Percentiles rank a stretch among this genome's conserved stretches.
Conservation (phyloP, 2,113 vertebrate species). For the Suricata suricatta region DNA sequence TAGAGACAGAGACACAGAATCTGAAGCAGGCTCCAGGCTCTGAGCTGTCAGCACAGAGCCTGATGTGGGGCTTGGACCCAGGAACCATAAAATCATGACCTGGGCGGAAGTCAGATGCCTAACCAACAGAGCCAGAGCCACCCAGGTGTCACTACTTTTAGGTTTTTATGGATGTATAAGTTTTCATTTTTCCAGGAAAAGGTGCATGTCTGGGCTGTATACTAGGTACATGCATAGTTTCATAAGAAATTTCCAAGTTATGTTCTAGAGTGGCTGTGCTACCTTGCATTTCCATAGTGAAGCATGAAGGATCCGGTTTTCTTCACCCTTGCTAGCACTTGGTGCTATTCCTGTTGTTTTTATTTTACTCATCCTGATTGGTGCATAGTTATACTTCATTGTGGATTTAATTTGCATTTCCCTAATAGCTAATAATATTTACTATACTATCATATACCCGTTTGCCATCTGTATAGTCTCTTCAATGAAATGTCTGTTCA, state of each 20-base stretch:
- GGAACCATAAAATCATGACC: too few species aligned
- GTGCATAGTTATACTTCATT: background rate
- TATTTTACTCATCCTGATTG: background rate
- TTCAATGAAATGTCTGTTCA: background rate
- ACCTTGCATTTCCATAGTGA: background rate
- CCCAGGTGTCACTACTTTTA: background rate
- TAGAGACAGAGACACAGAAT: too few species aligned
- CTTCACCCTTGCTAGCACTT: background rate
- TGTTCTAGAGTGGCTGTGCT: background rate
- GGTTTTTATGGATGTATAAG: background rate
- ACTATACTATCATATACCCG: background rate
- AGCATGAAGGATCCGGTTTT: background rate
- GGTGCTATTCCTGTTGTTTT: background rate
- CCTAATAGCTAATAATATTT: background rate
- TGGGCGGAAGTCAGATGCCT: too few species aligned
- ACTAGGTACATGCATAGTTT: background rate
- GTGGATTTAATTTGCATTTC: background rate
- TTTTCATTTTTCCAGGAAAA: slow-evolving; percentile 12
- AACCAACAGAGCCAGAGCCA: too few species aligned
- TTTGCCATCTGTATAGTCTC: background rate
- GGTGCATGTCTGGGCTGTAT: background rate
- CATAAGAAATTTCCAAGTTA: background rate
- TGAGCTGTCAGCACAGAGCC: too few species aligned
- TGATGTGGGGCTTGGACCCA: too few species aligned
- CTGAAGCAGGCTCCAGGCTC: too few species aligned